Base-by-base conservation (phyloP, 92 coral and sea anemone species). In the Palythoa grandis region DNA sequence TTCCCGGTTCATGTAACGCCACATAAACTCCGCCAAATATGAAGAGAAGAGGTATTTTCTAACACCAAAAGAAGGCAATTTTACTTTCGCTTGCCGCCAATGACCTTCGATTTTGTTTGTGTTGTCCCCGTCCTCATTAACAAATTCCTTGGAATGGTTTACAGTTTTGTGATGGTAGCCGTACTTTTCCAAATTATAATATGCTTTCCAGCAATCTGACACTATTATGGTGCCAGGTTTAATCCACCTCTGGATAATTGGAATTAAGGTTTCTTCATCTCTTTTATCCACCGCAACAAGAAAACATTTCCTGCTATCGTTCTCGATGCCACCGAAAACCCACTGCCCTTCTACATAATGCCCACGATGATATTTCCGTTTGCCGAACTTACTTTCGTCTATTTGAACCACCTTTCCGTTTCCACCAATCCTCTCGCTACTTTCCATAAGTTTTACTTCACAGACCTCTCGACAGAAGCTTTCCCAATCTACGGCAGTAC, bases 131-230 rank as follows among this genome's bases (percentile, higher is more conserved):
- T 50, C 66, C 56, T 87, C 86, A 72, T 80, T 87, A 20, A 87
- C 90, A 87, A 87, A 87, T 71, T 87, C 87, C 40, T 85, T 70
- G 15, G 89, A 89, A 47, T 89, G 91, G 71, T 85, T 86, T 19
- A 86, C 85, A 19, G 67, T 82, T 82, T 47, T 69, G 74, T 87
- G 76, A 52, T 24, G 60, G 86, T 87, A 71, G 60, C 85, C 83
- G 72, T 87, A 86, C 29, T 80, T 82, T 16, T 82, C 86, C 29
- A 82, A 79, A 78, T 89, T 76, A 73, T 38, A 47, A 67, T 89
- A 89, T 13, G 91, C 91, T 56, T 85, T 89, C 92, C 94, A 88
- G 61, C 90, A 92, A 75, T 92, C 95, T 9, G 95, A 92, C 56
- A 89, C 77, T 29, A 90, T 87, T 82, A 76, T 76, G 20, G 93